These are phyloP conservation scores for Cryptocephalus moraei DNA, from an alignment of 2,888 invertebrate species.

Conservation along the genomic window DNA sequence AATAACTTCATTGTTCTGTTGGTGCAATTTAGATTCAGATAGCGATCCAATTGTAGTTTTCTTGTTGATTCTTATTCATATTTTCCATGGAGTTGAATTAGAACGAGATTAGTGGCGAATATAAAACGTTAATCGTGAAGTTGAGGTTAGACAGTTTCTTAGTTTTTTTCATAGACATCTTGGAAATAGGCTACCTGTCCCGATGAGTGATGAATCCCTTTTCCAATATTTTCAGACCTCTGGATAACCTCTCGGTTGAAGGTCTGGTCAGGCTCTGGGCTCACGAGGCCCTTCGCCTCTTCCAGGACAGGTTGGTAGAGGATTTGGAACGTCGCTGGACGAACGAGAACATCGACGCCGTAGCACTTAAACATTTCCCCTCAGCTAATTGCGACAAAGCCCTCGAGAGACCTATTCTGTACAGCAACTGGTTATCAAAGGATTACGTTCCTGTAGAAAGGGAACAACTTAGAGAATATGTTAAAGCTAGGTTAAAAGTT, in stretches of 20 bases:
- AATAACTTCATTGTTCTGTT: no score
- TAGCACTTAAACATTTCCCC: slow-evolving; percentile 91
- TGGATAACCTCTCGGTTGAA: slow-evolving; percentile 85
- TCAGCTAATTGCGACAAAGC: slow-evolving; percentile 57
- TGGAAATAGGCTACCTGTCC: background rate
- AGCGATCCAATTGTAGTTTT: no score
- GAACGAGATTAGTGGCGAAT: no score
- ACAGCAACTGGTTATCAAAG: slow-evolving; percentile 98
- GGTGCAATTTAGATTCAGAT: no score
- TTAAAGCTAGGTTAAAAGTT: slow-evolving; percentile 90
- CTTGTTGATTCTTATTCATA: no score
- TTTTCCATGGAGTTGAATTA: no score
- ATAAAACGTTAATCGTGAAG: no score
- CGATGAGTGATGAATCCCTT: no score
- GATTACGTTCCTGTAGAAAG: slow-evolving; percentile 95
- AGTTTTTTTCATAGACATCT: no score
- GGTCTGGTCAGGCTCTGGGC: slow-evolving; percentile 98
- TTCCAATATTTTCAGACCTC: slow-evolving; percentile 47
- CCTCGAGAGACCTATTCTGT: slow-evolving; percentile 87
- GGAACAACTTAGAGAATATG: slow-evolving; percentile 91
- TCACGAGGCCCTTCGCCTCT: slow-evolving; percentile 94
- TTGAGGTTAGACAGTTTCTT: no score
- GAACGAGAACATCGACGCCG: slow-evolving; percentile 90
- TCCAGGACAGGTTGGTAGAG: slow-evolving; percentile 92
- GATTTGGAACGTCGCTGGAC: slow-evolving; percentile 95